Evolutionary conservation across 1,140 invertebrate species (phyloP), one percentile per base, ranked within the genome.

Genomic region (Drosophila oshimai): DNA sequence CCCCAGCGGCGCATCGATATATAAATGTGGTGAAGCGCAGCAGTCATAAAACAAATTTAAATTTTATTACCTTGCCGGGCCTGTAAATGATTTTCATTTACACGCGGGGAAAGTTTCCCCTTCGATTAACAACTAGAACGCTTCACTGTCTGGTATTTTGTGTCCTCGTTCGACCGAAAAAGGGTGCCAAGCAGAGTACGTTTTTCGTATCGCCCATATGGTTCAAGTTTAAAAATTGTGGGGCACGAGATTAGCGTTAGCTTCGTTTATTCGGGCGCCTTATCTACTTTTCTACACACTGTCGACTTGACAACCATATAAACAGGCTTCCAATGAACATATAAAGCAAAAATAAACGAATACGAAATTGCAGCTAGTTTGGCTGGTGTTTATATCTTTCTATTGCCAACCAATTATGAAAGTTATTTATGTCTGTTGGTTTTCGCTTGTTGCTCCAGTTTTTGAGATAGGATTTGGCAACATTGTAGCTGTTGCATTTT

Each of bases 381-480:
- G 0, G 36, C 13, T 37, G 33, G 55, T 55, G 55, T 58, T 37
- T 26, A 29, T 37, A n/a, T 34, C 24, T 3, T 24, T 61, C 58
- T 61, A 70, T 33, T 17, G 10, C 12, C 26, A n/a, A 24, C 28
- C 42, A 68, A 58, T 70, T 57, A 69, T 70, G 51, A 71, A 61
- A 51, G 68, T 71, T 71, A 47, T 51, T 50, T 46, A 28, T 39
- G 29, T 71, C 9, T 36, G 37, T 6, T 31, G 36, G 15, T 31
- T 12, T 5, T 9, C n/a, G 42, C 17, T n/a, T 2, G 9, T 28
- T 24, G 67, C 44, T 71, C 65, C 39, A 70, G 36, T 71, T 71
- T 39, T n/a, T 18, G 13, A 45, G 6, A 18, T 20, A 9, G 3
- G 26, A 60, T 71, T 71, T 60, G 54, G 68, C 68, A 71, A 71